Evolutionary conservation across 2,113 vertebrate species (phyloP).

Genomic region (Petroica traversi): DNA sequence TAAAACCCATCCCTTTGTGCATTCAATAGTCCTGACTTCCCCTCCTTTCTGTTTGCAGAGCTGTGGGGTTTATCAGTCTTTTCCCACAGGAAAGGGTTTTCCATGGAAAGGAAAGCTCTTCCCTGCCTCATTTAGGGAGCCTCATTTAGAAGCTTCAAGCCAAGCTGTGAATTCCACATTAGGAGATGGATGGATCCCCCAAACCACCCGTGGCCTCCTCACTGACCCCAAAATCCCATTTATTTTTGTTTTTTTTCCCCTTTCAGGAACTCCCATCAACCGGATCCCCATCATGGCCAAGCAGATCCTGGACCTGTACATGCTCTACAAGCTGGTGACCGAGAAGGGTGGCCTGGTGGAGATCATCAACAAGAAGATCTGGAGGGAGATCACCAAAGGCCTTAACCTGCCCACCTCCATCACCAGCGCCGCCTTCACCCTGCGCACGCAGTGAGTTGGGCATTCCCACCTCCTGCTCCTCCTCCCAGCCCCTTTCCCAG

Average conservation of each 20-base stretch:
- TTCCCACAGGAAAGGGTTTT: conserved; percentile 20
- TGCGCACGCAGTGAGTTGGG: conserved; percentile 90
- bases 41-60: background rate
- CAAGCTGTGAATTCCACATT: background rate
- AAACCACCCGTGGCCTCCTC: too few species aligned
- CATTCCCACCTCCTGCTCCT: background rate
- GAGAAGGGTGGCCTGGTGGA: conserved; percentile 97
- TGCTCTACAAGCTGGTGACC: conserved; percentile 94
- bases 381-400: conserved; percentile 98
- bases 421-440: conserved; percentile 96
- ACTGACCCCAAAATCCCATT: too few species aligned
- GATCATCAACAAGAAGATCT: conserved; percentile 98
- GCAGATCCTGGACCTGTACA: conserved; percentile 94
- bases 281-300: conserved; percentile 99
- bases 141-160: too few species aligned
- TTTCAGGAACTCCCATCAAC: conserved; percentile 93
- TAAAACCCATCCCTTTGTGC: background rate
- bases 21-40: background rate
- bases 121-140: background rate
- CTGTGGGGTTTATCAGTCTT: background rate
- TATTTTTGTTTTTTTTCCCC: background rate
- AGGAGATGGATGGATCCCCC: background rate
- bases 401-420: conserved; percentile 96
- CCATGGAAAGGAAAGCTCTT: background rate
- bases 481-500: too few species aligned